Base-by-base conservation (phyloP, 2,113 vertebrate genomes). In the Astatoreochromis straeleni region DNA sequence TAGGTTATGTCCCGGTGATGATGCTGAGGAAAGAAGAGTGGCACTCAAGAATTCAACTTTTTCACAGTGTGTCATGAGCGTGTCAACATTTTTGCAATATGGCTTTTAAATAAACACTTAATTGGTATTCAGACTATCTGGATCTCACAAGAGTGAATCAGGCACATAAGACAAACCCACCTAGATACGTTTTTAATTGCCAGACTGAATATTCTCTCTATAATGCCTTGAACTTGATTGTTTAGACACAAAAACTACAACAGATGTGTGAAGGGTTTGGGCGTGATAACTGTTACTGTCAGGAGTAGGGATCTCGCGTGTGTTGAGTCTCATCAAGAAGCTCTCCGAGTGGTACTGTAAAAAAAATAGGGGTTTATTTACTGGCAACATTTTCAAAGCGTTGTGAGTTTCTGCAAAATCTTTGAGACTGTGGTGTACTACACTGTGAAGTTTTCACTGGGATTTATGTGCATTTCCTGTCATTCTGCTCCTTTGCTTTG, bases 361-460 rank as follows among this genome's bases (percentile, higher is more conserved):
- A 84, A 19, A 58, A 58, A 58, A 35, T n/a, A 1, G 1, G 17
- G 31, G 38, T 60, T 82, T 33, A 82, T 84, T 58, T 80, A 8
- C 47, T 85, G 31, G 40, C 75, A 19, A 68, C 40, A 21, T 42
- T 83, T 35, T 21, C 38, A 63, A 73, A 75, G 38, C 63, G 1
- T 83, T 58, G 19, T 17, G 31, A 82, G 87, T 29, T 82, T 82
- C 38, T 57, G 70, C 24, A 82, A 65, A 75, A 73, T 40, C 45
- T 54, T 57, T 73, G 58, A 81, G 83, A 85, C 84, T 57, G 80
- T 58, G 79, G 65, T 89, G 80, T 84, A 55, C 55, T 45, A 91
- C 87, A 90, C 90, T 91, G 91, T 91, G 90, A 90, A 89, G 53
- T 60, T 26, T 81, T 87, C 78, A 90, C 86, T 86, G 58, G 81